Evolutionary conservation across 1,140 invertebrate species (phyloP).

Genomic region (Saccostrea echinata): DNA sequence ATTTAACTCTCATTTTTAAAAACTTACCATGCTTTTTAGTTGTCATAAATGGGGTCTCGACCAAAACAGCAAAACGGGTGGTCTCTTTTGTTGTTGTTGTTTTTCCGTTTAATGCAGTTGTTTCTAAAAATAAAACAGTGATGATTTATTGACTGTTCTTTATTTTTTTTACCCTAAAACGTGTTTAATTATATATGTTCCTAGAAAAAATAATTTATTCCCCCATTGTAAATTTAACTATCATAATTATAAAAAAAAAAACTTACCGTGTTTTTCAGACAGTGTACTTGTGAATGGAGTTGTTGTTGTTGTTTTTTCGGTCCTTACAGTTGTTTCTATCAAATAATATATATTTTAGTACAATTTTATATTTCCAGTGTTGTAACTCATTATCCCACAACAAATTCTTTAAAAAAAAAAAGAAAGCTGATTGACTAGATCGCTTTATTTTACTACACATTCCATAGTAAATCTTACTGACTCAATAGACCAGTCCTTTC

Average conservation of each 20-base stretch:
- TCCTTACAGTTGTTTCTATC: neutral
- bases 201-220: no score
- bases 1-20: neutral
- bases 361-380: neutral
- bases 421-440: neutral
- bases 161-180: no score
- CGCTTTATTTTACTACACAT: conserved; percentile 1
- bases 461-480: conserved; percentile 8
- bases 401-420: neutral
- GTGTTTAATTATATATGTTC: no score
- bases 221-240: no score
- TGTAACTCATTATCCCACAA: neutral
- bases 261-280: no score
- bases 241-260: no score
- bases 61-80: neutral
- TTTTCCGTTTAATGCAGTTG: no score
- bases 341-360: neutral
- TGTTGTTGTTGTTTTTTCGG: neutral
- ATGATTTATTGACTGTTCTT: no score
- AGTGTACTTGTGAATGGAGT: no score
- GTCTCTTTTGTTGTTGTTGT: neutral
- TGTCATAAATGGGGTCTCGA: no score
- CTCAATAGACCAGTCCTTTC: neutral
- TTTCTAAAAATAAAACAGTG: no score
- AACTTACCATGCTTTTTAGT: neutral